These are phyloP conservation scores for Aphelenchoides fujianensis DNA, from an alignment of 1,140 invertebrate species.

Conservation along the genomic window DNA sequence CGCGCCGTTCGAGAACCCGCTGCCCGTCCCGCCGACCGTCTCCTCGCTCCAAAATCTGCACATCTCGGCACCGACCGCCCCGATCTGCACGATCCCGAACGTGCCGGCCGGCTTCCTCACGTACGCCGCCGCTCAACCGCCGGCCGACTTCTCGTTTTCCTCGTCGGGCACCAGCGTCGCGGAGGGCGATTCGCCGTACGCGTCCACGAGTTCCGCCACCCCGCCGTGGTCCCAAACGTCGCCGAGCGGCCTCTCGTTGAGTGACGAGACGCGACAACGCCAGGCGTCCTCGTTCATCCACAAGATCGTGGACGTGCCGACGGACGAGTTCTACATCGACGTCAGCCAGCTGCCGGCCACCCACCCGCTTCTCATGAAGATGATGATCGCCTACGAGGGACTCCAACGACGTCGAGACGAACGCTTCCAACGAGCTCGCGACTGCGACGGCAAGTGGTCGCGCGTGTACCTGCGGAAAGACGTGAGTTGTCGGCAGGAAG, in stretches of 20 bases:
- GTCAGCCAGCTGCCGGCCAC: conserved; percentile 21
- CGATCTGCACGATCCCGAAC: neutral
- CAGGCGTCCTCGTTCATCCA: conserved; percentile 22
- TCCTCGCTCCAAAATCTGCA: neutral
- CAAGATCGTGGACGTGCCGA: neutral
- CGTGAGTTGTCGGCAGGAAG: neutral
- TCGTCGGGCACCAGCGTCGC: neutral
- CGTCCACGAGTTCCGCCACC: neutral
- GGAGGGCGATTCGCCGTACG: conserved; percentile 7
- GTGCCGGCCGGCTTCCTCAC: neutral
- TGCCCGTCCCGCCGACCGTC: neutral
- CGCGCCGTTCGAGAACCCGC: neutral
- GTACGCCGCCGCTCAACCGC: neutral
- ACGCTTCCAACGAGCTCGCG: conserved; percentile 28
- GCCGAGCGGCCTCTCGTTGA: too few relatives aligned
- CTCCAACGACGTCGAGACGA: conserved; percentile 34
- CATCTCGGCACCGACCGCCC: neutral
- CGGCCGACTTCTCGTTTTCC: neutral
- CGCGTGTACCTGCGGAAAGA: conserved; percentile 15
- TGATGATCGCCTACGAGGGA: conserved; percentile 35
- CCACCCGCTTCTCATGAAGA: conserved; percentile 31
- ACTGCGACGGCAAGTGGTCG: conserved; percentile 10
- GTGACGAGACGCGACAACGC: too few relatives aligned
- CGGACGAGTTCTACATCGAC: conserved; percentile 29
- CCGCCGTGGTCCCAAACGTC: conserved; percentile 12